Base-by-base conservation (phyloP, 2,113 vertebrate genomes). In the Daboia siamensis region DNA sequence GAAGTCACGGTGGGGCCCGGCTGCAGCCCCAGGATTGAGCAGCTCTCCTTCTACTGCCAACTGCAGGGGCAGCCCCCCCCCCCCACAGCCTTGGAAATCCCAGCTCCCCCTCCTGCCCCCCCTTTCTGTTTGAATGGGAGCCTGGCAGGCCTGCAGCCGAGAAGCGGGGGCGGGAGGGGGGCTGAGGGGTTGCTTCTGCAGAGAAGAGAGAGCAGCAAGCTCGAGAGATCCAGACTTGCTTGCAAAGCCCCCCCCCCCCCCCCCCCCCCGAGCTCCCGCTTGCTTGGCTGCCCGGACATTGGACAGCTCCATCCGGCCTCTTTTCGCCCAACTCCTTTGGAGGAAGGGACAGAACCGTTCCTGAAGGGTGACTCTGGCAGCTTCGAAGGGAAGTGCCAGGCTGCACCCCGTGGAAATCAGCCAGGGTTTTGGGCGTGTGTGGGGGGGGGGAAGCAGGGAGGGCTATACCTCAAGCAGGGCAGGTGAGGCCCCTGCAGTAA, bases 181-280 rank as follows among this genome's bases (percentile, higher is more conserved):
- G 12, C 1, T 11, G 57, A 26, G 59, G 1, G 26, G 3, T 11
- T 10, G 24, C 59, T 64, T 64, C 59, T 64, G 9, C 1, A 29
- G 64, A 33, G 61, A 0, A 9, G 23, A 48, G 26, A 33, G 13
- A 17, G 26, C 13, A 17, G n/a, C n/a, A 5, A 0, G 6, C 55
- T 4, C 29, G 5, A 5, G 61, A 13, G 24, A 24, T 5, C 5
- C 5, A 26, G 26, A 29, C 10, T 13, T 13, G 61, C 26, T 13
- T 4, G 0, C 29, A 15, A n/a, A 64, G 61, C 24, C 20, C 10
- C 24, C 23, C 29, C 3, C 3, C 11, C 11, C 3, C 10, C 11
- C 11, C 4, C 4, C 56, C 5, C 0, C 21, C 26, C 4, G 11
- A n/a, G 0, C 61, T 1, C 29, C 55, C 0, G 4, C 26, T n/a